These are phyloP conservation scores for Arctocebus calabarensis DNA, from an alignment of 2,797 vertebrate genomes.

Conservation along the genomic window DNA sequence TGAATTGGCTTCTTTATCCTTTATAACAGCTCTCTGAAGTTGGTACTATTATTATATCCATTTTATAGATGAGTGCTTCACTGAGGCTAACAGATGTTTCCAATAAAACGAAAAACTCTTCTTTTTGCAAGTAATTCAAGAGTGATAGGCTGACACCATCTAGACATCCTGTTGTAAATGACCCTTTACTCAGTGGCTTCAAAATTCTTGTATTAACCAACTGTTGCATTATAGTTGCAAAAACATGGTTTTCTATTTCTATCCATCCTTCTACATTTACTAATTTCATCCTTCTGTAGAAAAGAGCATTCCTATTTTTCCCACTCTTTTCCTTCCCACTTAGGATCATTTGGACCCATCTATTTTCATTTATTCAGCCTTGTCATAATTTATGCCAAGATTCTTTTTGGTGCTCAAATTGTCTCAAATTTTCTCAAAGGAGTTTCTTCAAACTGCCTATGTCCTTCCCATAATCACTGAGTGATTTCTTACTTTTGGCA, in stretches of 20 bases:
- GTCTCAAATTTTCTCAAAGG: conserved; percentile 39
- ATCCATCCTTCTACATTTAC: background rate
- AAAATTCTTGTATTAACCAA: conserved; percentile 31
- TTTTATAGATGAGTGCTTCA: background rate
- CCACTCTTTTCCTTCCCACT: background rate
- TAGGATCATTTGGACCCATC: conserved; percentile 13
- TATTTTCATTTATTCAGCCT: conserved; percentile 57
- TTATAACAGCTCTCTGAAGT: background rate
- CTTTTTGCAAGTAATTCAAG: conserved; percentile 23
- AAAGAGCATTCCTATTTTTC: conserved; percentile 38
- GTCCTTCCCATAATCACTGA: conserved; percentile 30
- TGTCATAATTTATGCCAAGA: conserved; percentile 57
- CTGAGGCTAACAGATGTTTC: background rate
- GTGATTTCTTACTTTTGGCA: conserved; percentile 45
- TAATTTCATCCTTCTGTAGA: conserved; percentile 49
- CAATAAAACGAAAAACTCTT: conserved; percentile 1
- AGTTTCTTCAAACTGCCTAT: conserved; percentile 14
- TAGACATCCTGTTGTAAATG: conserved; percentile 30
- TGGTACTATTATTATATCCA: background rate
- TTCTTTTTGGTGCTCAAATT: conserved; percentile 65
- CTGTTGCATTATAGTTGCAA: conserved; percentile 34
- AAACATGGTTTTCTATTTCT: conserved; percentile 1
- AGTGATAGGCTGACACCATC: background rate
- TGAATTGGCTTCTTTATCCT: conserved; percentile 24
- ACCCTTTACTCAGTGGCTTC: conserved; percentile 26